Evolutionary conservation across 2,113 vertebrate genomes (phyloP).

Genomic region (Gymnocephalus cernua): DNA sequence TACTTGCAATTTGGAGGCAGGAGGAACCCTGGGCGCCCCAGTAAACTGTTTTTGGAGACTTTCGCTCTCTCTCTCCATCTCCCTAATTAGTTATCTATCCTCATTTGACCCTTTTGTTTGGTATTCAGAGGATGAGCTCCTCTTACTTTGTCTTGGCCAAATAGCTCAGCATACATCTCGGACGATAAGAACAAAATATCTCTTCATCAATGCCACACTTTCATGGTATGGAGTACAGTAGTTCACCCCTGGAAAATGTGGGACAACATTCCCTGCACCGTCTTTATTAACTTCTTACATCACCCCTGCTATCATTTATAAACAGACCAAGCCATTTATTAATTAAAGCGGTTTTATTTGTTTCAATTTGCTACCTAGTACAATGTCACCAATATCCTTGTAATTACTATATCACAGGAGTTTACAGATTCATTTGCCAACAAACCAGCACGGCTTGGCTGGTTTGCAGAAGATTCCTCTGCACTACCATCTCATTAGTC

Average conservation of each 20-base stretch:
- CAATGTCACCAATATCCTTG: constrained; percentile 51
- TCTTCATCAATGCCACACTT: constrained; percentile 61
- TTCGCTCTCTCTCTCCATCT: constrained; percentile 43
- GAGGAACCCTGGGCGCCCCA: constrained; percentile 50
- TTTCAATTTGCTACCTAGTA: constrained; percentile 57
- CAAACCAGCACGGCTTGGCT: constrained; percentile 28
- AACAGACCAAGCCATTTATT: constrained; percentile 52
- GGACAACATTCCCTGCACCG: constrained; percentile 26
- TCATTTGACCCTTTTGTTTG: constrained; percentile 65
- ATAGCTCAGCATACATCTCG: constrained; percentile 54
- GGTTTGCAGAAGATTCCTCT: constrained; percentile 35
- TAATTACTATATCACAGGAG: constrained; percentile 41
- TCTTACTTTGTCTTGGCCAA: constrained; percentile 58
- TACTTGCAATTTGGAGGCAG: constrained; percentile 73
- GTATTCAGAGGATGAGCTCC: constrained; percentile 54
- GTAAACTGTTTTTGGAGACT: constrained; percentile 72
- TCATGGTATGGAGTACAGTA: constrained; percentile 43
- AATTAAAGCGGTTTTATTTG: constrained; percentile 58
- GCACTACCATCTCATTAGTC: constrained; percentile 52
- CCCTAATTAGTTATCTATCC: constrained; percentile 76
- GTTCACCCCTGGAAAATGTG: constrained; percentile 38
- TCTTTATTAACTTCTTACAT: constrained; percentile 57
- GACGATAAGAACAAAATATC: constrained; percentile 61
- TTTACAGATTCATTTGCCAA: constrained; percentile 58
- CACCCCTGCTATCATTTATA: constrained; percentile 46